Percentiles rank a stretch among this genome's conserved stretches.
phyloP scores from a whole-genome alignment of 2,888 invertebrate genomes.

The Ametastegia equiseti region DNA sequence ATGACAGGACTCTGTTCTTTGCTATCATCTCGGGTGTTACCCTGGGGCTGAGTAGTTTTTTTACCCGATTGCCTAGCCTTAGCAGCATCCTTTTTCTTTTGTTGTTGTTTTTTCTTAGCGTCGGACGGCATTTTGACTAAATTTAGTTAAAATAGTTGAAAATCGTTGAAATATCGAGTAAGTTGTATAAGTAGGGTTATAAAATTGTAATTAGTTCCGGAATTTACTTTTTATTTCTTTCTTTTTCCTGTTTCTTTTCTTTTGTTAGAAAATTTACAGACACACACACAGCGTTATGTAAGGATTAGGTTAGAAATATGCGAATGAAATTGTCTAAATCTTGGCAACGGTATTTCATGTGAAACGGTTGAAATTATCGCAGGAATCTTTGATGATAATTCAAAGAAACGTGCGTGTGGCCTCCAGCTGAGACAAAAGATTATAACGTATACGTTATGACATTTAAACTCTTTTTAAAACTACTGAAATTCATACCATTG shows the following conservation, averaged over 20 bases:
- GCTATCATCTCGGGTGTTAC: constrained; percentile 74
- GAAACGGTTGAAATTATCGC: constrained; percentile 23
- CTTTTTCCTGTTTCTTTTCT: constrained; percentile 50
- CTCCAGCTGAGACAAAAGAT: constrained; percentile 56
- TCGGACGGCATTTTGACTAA: constrained; percentile 94
- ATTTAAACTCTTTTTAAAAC: background rate
- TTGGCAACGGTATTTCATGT: constrained; percentile 41
- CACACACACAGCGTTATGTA: constrained; percentile 26
- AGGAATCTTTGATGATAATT: constrained; percentile 7
- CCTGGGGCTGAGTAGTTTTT: constrained; percentile 62
- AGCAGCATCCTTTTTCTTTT: constrained; percentile 97
- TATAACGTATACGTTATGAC: constrained; percentile 40
- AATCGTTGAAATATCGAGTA: background rate
- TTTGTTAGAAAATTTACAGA: constrained; percentile 7
- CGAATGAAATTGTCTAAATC: background rate
- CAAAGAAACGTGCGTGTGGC: constrained; percentile 57
- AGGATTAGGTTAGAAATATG: constrained; percentile 37
- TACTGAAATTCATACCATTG: background rate
- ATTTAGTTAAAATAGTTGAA: background rate
- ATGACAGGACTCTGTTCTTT: constrained; percentile 78
- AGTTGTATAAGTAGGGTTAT: background rate
- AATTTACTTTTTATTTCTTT: constrained; percentile 35
- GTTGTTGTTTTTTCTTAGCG: constrained; percentile 98
- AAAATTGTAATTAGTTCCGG: constrained; percentile 16
- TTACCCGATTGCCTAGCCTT: constrained; percentile 81